A percentile compares a stretch with the other conserved stretches of the same genome.
phyloP scores from a whole-genome alignment of 2,113 vertebrate genomes.

The Marcusenius ussheri region DNA sequence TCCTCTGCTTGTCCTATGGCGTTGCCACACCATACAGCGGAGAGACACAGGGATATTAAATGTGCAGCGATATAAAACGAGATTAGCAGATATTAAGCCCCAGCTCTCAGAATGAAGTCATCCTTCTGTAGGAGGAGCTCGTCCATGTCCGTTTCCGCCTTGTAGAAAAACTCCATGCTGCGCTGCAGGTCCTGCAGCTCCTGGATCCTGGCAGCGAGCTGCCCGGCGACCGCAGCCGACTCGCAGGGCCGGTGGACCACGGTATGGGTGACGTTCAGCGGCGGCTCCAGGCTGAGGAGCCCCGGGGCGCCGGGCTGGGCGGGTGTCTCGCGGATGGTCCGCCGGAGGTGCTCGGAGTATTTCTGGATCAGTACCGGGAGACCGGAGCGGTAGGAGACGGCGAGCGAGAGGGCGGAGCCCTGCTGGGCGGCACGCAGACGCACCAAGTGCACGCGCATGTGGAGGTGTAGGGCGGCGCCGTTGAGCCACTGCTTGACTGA shows the following conservation, averaged over 20 bases:
- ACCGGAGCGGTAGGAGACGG: conserved; percentile 47
- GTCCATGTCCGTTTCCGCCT: conserved; percentile 32
- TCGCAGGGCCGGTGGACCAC: conserved; percentile 55
- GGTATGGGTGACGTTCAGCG: conserved; percentile 53
- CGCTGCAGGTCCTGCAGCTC: conserved; percentile 46
- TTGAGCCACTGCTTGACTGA: conserved; percentile 59
- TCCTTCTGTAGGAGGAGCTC: conserved; percentile 46
- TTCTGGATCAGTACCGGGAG: conserved; percentile 41
- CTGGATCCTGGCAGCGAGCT: conserved; percentile 46
- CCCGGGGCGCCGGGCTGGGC: background rate
- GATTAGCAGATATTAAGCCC: background rate
- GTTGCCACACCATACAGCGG: background rate
- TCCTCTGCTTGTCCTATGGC: background rate
- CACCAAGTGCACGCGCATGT: conserved; percentile 61
- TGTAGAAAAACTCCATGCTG: conserved; percentile 47
- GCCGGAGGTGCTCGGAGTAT: conserved; percentile 47
- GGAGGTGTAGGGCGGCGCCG: conserved; percentile 59
- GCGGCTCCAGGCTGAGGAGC: conserved; percentile 50
- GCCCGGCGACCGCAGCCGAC: conserved; percentile 49
- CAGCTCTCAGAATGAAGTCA: conserved; percentile 31
- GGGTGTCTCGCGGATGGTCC: conserved; percentile 44
- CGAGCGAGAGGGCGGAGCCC: conserved; percentile 52
- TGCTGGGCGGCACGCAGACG: conserved; percentile 49
- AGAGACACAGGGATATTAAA: background rate
- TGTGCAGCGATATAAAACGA: background rate